phyloP scores from a whole-genome alignment of 2,888 invertebrate species.

The Drosophila tripunctata region DNA sequence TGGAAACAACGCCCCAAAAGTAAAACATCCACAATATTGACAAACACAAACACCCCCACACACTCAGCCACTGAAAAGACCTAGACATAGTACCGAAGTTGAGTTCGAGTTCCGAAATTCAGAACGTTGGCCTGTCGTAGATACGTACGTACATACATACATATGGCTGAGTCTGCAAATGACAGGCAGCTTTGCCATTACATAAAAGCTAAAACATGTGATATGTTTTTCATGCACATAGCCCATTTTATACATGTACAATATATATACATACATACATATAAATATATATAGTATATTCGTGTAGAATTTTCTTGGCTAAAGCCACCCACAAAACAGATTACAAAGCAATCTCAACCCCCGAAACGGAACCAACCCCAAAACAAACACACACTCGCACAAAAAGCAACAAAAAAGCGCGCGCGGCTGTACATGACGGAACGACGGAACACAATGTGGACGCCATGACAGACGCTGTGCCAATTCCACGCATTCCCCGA shows the following conservation, averaged over 20 bases:
- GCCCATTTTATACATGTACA: constrained; percentile 30
- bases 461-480: constrained; percentile 67
- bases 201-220: constrained; percentile 74
- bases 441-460: constrained; percentile 2
- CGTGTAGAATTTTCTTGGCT: constrained; percentile 66
- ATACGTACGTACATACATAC: too few species aligned
- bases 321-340: constrained; percentile 69
- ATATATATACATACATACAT: constrained; percentile 24
- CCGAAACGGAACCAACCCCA: constrained; percentile 64
- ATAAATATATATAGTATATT: constrained; percentile 34
- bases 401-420: constrained; percentile 20
- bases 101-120: constrained; percentile 31
- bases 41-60: constrained; percentile 13
- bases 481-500: constrained; percentile 62
- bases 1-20: constrained; percentile 71
- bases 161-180: constrained; percentile 63
- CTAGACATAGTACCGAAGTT: constrained; percentile 51
- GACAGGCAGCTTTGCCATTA: constrained; percentile 72
- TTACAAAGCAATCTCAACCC: constrained; percentile 71
- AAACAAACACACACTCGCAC: constrained; percentile 21
- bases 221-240: constrained; percentile 52
- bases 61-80: constrained; percentile 36
- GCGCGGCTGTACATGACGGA: constrained; percentile 56
- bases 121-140: constrained; percentile 54
- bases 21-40: constrained; percentile 44